Conservation (phyloP, 2,113 vertebrate species). For the Castor canadensis region DNA sequence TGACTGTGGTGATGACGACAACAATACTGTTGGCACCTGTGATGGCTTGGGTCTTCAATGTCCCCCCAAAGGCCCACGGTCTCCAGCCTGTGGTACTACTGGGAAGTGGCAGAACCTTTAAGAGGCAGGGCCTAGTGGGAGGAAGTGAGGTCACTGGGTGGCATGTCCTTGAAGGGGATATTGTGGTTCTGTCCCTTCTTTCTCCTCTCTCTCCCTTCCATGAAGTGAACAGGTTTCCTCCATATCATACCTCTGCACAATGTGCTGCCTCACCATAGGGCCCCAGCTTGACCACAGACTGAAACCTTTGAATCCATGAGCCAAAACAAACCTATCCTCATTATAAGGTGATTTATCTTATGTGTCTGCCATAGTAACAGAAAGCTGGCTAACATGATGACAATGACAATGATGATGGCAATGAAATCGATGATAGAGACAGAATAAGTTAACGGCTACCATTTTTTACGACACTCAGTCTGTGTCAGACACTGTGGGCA, state of each 20-base stretch:
- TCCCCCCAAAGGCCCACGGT: not conserved
- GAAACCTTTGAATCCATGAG: not conserved
- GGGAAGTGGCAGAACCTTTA: not conserved
- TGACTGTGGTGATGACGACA: accelerated
- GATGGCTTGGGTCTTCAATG: not conserved
- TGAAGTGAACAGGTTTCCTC: not conserved
- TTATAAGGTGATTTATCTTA: not conserved
- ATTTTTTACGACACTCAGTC: not conserved
- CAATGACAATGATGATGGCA: accelerated
- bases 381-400: not conserved
- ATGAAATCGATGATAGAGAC: accelerated
- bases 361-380: not conserved
- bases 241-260: too few species aligned
- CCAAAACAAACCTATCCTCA: not conserved
- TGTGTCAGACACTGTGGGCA: not conserved
- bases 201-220: not conserved
- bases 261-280: not conserved
- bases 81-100: too few species aligned
- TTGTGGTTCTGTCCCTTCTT: not conserved
- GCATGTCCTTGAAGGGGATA: not conserved
- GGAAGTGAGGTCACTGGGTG: not conserved
- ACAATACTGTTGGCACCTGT: too few species aligned
- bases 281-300: too few species aligned
- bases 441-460: not conserved
- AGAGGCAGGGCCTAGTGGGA: not conserved